phyloP scores from a whole-genome alignment of 2,797 vertebrate genomes.

The Alca torda region DNA sequence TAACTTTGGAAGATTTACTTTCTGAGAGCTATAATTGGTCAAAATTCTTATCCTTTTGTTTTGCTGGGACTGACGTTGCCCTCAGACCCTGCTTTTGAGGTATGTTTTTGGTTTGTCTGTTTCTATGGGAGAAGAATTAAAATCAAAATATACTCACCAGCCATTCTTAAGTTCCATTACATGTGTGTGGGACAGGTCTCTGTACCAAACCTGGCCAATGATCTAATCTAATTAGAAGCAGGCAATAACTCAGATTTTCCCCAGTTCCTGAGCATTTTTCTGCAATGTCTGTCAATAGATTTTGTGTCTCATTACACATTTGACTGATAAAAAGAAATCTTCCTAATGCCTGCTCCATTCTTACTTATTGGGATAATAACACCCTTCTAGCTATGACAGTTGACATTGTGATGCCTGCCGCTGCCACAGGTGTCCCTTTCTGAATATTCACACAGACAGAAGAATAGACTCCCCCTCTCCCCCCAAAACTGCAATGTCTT shows the following conservation, averaged over 20 bases:
- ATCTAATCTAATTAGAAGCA: neutral
- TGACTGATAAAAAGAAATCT: neutral
- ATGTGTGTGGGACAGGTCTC: neutral
- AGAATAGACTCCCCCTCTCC: neutral
- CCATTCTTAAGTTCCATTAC: neutral
- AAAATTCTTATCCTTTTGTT: neutral
- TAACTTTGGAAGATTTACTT: neutral
- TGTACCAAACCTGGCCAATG: neutral
- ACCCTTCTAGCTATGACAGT: neutral
- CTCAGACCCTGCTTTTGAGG: neutral
- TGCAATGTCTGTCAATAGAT: neutral
- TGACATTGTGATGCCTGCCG: neutral
- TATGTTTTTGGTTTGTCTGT: neutral
- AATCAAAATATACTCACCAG: neutral
- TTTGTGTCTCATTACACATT: neutral
- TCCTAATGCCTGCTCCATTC: neutral
- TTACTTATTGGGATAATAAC: constrained; percentile 13
- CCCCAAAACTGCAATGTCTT: neutral
- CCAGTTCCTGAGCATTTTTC: neutral
- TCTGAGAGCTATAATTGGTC: neutral
- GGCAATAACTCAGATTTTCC: neutral
- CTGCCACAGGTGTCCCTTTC: neutral
- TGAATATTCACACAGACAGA: neutral
- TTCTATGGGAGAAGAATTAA: neutral
- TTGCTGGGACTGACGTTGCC: neutral